Base-by-base conservation (phyloP, 2,113 vertebrate species). In the Phodopus roborovskii region DNA sequence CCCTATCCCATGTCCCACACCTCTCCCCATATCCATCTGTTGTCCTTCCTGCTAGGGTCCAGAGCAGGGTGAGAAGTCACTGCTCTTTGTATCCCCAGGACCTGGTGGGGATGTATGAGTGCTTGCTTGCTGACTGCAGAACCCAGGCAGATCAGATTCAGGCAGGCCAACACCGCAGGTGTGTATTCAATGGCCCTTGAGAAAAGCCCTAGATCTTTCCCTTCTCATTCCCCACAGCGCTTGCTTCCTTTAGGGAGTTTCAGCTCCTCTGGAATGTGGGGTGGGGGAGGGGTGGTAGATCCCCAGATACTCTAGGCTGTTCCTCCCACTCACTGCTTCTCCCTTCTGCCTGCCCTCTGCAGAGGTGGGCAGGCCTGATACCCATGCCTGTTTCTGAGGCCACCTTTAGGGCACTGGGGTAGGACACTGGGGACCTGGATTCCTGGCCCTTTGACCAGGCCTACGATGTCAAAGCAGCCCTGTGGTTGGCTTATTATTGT, bases 141-240 rank as follows among this genome's bases (percentile, higher is more conserved):
- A 26, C 13, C 7, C 88, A 24, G 19, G 8, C 74, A n/a, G 82
- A 24, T 42, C 11, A 6, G n/a, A n/a, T n/a, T n/a, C n/a, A 45
- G 45, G 45, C 4, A 58, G 45, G 24, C 45, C 39, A 10, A 30
- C 22, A 19, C 48, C 0, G 0, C 0, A 15, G 73, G 22, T 0
- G 0, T 19, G 10, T 0, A 5, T 26, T 92, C 30, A 12, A 62
- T 3, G 13, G 82, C 70, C 53, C 75, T 84, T 39, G 83, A 36
- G 50, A 71, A 53, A 87, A n/a, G 4, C 8, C 19, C 42, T 26
- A 19, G 50, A 1, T 22, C 66, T 19, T 68, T 30, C 45, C 33
- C 5, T 60, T 62, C 33, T 42, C 19, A 7, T 6, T 3, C 68
- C 10, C 6, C 19, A 1, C 30, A 3, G 3, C 36, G 36, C 81